phyloP scores from a whole-genome alignment of 2,888 invertebrate species.

The Dioctria linearis region DNA sequence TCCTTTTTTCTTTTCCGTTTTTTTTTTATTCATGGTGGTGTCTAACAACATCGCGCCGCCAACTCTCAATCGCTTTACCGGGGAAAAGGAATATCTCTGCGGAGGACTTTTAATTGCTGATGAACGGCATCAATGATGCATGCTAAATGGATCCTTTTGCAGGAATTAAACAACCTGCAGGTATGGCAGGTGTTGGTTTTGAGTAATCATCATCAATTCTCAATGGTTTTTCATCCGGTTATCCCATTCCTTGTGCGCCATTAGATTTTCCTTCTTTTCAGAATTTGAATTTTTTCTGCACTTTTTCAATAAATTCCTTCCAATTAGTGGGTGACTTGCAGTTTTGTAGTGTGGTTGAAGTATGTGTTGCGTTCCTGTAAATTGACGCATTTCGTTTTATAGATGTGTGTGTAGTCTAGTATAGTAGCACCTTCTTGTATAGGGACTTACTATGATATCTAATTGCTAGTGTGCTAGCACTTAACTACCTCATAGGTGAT shows the following conservation, averaged over 20 bases:
- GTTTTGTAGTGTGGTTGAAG: background rate
- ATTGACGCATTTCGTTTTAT: background rate
- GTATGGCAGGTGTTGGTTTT: constrained; percentile 24
- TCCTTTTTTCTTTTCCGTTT: background rate
- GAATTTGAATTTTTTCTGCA: constrained; percentile 28
- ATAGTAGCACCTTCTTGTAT: constrained; percentile 6
- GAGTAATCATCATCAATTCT: constrained; percentile 1
- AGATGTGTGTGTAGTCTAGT: constrained; percentile 16
- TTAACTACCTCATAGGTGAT: constrained; percentile 23
- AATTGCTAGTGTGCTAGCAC: constrained; percentile 43
- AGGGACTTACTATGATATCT: constrained; percentile 3
- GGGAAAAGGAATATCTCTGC: background rate
- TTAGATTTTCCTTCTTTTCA: constrained; percentile 13
- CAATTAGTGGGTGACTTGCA: constrained; percentile 54
- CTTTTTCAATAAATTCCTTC: constrained; percentile 49
- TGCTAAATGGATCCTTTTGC: background rate
- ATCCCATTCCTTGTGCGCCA: background rate
- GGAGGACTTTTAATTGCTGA: constrained; percentile 48
- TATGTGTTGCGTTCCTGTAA: background rate
- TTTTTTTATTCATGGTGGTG: background rate
- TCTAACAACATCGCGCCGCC: background rate
- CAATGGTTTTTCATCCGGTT: constrained; percentile 21
- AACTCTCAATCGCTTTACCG: too few species aligned
- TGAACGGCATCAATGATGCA: constrained; percentile 25
- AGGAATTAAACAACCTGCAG: background rate